These are phyloP conservation scores for Cydia fagiglandana DNA, from an alignment of 1,140 invertebrate genomes.

Conservation along the genomic window DNA sequence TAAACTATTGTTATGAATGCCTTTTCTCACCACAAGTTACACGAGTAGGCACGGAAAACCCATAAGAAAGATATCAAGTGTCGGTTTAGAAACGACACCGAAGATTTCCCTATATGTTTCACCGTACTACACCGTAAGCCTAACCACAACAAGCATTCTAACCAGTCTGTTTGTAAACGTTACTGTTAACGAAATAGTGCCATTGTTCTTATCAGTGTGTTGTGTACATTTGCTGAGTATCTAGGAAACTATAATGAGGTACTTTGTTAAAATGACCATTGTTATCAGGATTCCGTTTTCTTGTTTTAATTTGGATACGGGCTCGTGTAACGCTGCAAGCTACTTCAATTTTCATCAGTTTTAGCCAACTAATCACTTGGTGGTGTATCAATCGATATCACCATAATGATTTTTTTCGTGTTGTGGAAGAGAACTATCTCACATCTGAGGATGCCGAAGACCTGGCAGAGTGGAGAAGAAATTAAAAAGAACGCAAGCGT, in stretches of 20 bases:
- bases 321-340: background rate
- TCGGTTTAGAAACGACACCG: background rate
- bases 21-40: background rate
- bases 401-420: too few species aligned
- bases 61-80: background rate
- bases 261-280: background rate
- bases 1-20: background rate
- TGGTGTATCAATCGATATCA: background rate
- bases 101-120: slow-evolving; percentile 7
- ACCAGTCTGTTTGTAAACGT: slow-evolving; percentile 12
- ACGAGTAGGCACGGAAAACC: background rate
- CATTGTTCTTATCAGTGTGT: slow-evolving; percentile 31
- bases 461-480: too few species aligned
- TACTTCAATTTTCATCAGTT: background rate
- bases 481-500: too few species aligned
- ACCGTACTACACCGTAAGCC: background rate
- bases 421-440: too few species aligned
- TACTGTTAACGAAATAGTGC: slow-evolving; percentile 23
- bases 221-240: slow-evolving; percentile 16
- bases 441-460: too few species aligned
- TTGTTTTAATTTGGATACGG: background rate
- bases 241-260: slow-evolving; percentile 9
- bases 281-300: slow-evolving; percentile 15
- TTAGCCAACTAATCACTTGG: background rate
- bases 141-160: slow-evolving; percentile 15